A percentile compares a stretch with the other conserved stretches of the same genome.
Evolutionary conservation across 2,113 vertebrate species (phyloP).

Genomic region (Oriolus oriolus): DNA sequence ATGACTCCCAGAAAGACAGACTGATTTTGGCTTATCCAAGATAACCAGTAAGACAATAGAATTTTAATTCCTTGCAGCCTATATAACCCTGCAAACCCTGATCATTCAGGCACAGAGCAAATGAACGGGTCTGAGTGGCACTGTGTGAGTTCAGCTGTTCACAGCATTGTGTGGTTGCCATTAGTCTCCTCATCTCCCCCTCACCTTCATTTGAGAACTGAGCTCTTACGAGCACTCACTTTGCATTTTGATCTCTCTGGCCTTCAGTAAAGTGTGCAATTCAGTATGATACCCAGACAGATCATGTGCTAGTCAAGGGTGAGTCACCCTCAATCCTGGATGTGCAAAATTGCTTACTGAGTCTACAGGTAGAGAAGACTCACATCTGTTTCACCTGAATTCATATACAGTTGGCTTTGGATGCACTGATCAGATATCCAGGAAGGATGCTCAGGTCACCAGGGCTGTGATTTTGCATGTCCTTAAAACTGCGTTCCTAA

Average conservation of each 20-base stretch:
- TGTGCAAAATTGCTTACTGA: background rate
- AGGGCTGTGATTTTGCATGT: background rate
- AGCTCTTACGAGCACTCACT: background rate
- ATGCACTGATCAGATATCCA: background rate
- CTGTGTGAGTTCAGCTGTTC: background rate
- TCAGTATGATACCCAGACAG: background rate
- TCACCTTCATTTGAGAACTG: background rate
- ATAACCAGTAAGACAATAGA: background rate
- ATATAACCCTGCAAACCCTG: background rate
- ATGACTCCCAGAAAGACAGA: background rate
- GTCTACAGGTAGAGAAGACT: background rate
- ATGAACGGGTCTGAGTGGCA: fast-evolving
- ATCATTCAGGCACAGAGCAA: background rate
- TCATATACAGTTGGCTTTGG: background rate
- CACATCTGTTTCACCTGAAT: background rate
- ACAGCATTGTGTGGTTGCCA: background rate
- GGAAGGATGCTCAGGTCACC: background rate
- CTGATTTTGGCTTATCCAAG: background rate
- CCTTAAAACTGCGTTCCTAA: background rate
- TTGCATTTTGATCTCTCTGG: background rate
- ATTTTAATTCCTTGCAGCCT: background rate
- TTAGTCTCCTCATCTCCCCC: background rate
- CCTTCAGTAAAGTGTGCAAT: background rate
- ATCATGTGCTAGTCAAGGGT: background rate
- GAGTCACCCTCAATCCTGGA: background rate